These are phyloP conservation scores for Meandrusa payeni DNA, from an alignment of 2,888 invertebrate genomes.

Conservation along the genomic window DNA sequence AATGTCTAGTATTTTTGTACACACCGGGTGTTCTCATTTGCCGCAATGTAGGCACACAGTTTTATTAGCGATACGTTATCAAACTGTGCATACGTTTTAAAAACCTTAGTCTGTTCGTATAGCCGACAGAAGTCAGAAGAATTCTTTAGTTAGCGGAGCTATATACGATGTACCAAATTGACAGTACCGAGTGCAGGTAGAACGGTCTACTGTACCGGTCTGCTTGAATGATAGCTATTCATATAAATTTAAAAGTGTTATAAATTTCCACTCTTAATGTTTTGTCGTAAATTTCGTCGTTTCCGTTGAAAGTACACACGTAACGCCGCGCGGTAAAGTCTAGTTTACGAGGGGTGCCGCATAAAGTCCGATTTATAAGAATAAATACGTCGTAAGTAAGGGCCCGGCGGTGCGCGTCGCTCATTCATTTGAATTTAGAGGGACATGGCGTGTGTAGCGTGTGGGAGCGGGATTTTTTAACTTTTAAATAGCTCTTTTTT, in stretches of 20 bases:
- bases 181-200: too few relatives aligned
- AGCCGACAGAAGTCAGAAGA: too few relatives aligned
- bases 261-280: not conserved
- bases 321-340: constrained; percentile 40
- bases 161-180: too few relatives aligned
- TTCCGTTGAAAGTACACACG: constrained; percentile 19
- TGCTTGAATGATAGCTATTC: not conserved
- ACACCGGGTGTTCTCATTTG: too few relatives aligned
- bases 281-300: constrained; percentile 2
- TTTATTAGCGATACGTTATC: too few relatives aligned
- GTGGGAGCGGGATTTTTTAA: not conserved
- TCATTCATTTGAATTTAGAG: constrained; percentile 14
- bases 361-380: constrained; percentile 58
- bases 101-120: too few relatives aligned
- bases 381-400: constrained; percentile 53
- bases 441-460: not conserved
- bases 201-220: too few relatives aligned
- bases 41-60: too few relatives aligned
- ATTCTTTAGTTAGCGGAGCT: too few relatives aligned
- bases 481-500: constrained; percentile 1
- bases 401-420: constrained; percentile 21
- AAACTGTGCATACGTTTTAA: too few relatives aligned
- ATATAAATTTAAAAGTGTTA: not conserved
- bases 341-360: constrained; percentile 46
- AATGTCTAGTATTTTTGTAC: too few relatives aligned